Conservation (phyloP, 2,113 vertebrate genomes). For the Pseudonaja textilis region DNA sequence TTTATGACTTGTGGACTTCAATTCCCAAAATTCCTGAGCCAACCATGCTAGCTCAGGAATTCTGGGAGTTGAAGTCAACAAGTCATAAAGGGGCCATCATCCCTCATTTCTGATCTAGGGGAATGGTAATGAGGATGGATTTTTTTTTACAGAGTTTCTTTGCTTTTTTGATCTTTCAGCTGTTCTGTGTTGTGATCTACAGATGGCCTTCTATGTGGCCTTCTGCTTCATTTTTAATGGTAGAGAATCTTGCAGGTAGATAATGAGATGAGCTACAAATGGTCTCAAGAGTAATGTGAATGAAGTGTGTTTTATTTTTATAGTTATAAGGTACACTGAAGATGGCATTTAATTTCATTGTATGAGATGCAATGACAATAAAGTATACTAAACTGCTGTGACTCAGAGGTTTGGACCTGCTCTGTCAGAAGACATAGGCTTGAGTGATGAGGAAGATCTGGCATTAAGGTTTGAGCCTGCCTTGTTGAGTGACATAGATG, state of each 20-base stretch:
- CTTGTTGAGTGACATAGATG: too few species aligned
- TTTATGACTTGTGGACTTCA: too few species aligned
- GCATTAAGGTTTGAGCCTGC: too few species aligned
- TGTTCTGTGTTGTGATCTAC: neutral
- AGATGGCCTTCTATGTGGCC: neutral
- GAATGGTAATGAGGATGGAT: neutral
- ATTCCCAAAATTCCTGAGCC: too few species aligned
- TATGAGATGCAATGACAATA: too few species aligned
- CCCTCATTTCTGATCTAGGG: neutral
- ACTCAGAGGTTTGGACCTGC: too few species aligned
- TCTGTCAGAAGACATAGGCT: too few species aligned
- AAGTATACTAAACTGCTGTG: neutral
- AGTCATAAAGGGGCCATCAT: neutral
- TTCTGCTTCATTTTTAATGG: neutral
- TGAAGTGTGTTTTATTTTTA: too few species aligned
- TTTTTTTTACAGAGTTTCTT: neutral
- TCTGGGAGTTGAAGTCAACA: neutral
- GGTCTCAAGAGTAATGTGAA: neutral
- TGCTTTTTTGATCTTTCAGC: neutral
- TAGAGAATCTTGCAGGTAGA: neutral
- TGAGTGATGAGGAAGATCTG: too few species aligned
- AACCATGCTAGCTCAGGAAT: too few species aligned
- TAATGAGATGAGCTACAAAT: neutral
- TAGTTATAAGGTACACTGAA: too few species aligned
- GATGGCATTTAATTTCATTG: too few species aligned